Conservation (phyloP, 1,140 invertebrate species). For the Gonioctena quinquepunctata region DNA sequence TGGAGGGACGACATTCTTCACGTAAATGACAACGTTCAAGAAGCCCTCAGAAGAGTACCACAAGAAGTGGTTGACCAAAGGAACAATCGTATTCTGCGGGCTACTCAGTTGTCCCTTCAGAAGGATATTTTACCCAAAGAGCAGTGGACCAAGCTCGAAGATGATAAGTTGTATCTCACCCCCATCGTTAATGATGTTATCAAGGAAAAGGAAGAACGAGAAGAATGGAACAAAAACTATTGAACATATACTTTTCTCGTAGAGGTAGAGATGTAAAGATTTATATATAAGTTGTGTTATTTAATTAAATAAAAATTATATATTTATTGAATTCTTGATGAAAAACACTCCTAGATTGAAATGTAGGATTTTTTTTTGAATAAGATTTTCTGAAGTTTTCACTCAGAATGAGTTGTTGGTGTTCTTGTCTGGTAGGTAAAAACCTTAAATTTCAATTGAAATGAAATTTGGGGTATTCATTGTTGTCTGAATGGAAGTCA, state of each 20-base stretch:
- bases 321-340: no score
- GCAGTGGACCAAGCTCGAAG: constrained; percentile 86
- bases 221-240: constrained; percentile 75
- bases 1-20: constrained; percentile 74
- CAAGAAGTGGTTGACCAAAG: constrained; percentile 74
- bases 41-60: constrained; percentile 80
- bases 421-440: no score
- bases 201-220: constrained; percentile 72
- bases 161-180: constrained; percentile 80
- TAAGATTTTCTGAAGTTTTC: no score
- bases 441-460: no score
- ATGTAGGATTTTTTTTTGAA: no score
- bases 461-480: no score
- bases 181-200: constrained; percentile 76
- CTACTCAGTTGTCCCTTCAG: constrained; percentile 71
- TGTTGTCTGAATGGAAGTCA: no score
- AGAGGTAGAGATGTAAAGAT: no score
- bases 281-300: constrained; percentile 6
- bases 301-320: no score
- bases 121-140: constrained; percentile 83
- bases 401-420: no score
- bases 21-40: constrained; percentile 69
- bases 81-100: constrained; percentile 78
- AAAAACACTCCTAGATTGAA: no score
- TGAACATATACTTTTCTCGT: constrained; percentile 53